Conservation (phyloP, 2,797 vertebrate genomes). For the Champsocephalus gunnari region DNA sequence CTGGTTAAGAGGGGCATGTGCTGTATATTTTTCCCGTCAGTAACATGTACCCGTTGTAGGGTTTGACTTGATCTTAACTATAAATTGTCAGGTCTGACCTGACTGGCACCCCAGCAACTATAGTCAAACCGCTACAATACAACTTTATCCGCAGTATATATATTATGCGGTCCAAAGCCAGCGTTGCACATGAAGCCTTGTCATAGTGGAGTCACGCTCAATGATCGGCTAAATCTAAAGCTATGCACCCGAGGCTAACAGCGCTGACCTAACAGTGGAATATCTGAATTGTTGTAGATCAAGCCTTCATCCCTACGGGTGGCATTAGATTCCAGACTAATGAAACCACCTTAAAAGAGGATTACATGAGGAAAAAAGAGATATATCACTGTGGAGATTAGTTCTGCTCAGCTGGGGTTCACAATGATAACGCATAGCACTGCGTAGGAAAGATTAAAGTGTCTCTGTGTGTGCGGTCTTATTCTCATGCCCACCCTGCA, state of each 20-base stretch:
- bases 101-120: too few species aligned
- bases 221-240: background rate
- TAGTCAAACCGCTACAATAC: too few species aligned
- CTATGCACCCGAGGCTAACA: background rate
- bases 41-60: too few species aligned
- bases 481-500: background rate
- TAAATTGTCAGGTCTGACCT: too few species aligned
- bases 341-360: slow-evolving; percentile 20
- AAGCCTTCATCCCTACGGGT: background rate
- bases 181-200: background rate
- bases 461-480: slow-evolving; percentile 3
- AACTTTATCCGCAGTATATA: background rate
- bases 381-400: background rate
- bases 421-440: background rate
- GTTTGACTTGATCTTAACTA: too few species aligned
- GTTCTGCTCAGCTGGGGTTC: slow-evolving; percentile 15
- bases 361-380: slow-evolving; percentile 13
- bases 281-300: background rate
- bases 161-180: background rate
- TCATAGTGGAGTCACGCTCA: background rate
- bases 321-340: background rate
- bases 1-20: too few species aligned
- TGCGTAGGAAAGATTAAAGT: slow-evolving; percentile 11
- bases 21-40: too few species aligned
- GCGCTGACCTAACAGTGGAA: background rate